These are phyloP conservation scores for Centruroides vittatus DNA, from an alignment of 1,140 invertebrate genomes.

Conservation along the genomic window DNA sequence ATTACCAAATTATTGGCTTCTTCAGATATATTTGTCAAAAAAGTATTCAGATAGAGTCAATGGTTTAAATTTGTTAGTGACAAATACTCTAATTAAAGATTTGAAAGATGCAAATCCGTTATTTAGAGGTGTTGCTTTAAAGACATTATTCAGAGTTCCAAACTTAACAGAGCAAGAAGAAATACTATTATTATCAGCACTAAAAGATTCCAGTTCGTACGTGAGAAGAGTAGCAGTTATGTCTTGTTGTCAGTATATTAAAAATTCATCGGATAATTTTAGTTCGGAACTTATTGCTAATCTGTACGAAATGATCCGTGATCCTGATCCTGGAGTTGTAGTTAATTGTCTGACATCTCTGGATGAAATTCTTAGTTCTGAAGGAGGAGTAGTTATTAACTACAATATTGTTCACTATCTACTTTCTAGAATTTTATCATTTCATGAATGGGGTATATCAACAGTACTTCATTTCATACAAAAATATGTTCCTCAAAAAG, in stretches of 20 bases:
- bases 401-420: slow-evolving; percentile 4
- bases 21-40: slow-evolving; percentile 5
- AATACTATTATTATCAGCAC: slow-evolving; percentile 1
- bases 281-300: slow-evolving; percentile 5
- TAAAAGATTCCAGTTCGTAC: slow-evolving; percentile 1
- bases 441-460: slow-evolving; percentile 7
- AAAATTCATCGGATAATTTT: neutral
- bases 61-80: slow-evolving; percentile 8
- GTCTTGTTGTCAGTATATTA: slow-evolving; percentile 1
- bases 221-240: slow-evolving; percentile 4
- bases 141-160: slow-evolving; percentile 1
- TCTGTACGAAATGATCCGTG: slow-evolving; percentile 8
- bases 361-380: slow-evolving; percentile 3
- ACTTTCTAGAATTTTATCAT: slow-evolving; percentile 4
- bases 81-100: slow-evolving; percentile 8
- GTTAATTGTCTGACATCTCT: neutral
- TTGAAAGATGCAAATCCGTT: slow-evolving; percentile 13
- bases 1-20: slow-evolving; percentile 9
- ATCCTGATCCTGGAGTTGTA: slow-evolving; percentile 8
- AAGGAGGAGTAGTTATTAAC: slow-evolving; percentile 10
- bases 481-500: slow-evolving; percentile 4
- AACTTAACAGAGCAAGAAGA: slow-evolving; percentile 4
- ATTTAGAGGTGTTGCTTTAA: slow-evolving; percentile 5
- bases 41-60: neutral
- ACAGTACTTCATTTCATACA: slow-evolving; percentile 1